Base-by-base conservation (phyloP, 1,140 invertebrate genomes). In the Leptinotarsa undecemlineata region DNA sequence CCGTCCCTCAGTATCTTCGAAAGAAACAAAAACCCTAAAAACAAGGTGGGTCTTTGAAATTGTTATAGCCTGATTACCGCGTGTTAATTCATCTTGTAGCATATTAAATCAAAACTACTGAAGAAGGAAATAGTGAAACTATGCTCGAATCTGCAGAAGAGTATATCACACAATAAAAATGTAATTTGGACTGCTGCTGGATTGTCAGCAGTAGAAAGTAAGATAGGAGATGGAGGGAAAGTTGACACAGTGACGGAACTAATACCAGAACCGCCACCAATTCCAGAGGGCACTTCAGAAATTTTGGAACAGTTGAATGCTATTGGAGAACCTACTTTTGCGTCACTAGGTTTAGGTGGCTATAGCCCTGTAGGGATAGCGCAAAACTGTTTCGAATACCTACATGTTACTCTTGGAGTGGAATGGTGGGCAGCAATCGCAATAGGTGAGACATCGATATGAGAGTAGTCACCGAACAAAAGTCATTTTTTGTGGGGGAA, bases 401-500 rank as follows among this genome's bases (percentile, higher is more conserved):
- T 98, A 13, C 96, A 98, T 84, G 88, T 94, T 57, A 84, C 84
- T 2, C 83, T 87, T 17, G 92, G 91, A 80, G 66, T 98, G 17
- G 96, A 97, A 3, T 99, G 97, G 97, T 98, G 96, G 95, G 90
- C 84, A 21, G 84, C 93, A 15, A 98, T 99, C 82, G 86, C 91
- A 5, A 82, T 92, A 71, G 88, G 93, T 93, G 87, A 83, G 82
- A 80, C 17, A 57, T 57, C 14, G 5, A 42, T 42, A 3, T 42
- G 11, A 42, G 33, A 5, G 33, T 42, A 11, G 4, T 42, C 11
- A 11, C 4, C 11, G 33, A 42, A 33, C 33, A 33, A 33, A 33
- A 33, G 6, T 8, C 6, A 8, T 33, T 33, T 33, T 33, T 33
- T 33, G 5, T 33, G 33, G 6, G 33, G 5, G 8, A 33, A 33